These are phyloP conservation scores for Aphodius sticticus DNA, from an alignment of 2,888 invertebrate species.

Conservation along the genomic window DNA sequence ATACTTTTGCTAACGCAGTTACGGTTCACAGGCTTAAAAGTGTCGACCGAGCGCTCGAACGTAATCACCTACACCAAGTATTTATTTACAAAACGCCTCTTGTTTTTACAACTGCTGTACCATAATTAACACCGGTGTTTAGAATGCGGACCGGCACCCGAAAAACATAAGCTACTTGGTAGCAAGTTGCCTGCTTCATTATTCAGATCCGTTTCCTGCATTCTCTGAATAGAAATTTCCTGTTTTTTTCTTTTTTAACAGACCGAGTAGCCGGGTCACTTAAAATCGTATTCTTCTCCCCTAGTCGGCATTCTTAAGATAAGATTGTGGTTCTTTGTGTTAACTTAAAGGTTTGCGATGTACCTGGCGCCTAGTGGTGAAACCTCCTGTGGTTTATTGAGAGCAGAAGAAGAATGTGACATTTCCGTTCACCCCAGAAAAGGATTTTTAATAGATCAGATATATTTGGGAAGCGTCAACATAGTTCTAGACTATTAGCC, in stretches of 20 bases:
- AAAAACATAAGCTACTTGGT: neutral
- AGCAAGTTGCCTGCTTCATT: neutral
- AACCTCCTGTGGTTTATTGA: neutral
- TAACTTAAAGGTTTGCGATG: neutral
- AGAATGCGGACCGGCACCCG: neutral
- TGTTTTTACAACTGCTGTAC: neutral
- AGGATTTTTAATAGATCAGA: too few relatives aligned
- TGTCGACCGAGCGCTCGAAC: neutral
- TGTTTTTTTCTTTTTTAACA: neutral
- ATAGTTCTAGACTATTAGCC: too few relatives aligned
- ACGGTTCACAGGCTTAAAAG: neutral
- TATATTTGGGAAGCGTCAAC: too few relatives aligned
- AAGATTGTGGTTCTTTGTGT: neutral
- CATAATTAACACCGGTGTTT: neutral
- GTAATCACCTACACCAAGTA: neutral
- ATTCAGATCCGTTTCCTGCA: neutral
- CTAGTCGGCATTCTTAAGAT: neutral
- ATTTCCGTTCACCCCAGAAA: neutral
- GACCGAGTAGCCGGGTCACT: neutral
- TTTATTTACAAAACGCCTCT: constrained; percentile 4
- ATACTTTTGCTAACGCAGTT: too few relatives aligned
- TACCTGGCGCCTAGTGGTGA: neutral
- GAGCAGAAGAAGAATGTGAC: neutral
- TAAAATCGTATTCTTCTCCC: neutral
- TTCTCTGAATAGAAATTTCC: neutral